These are phyloP conservation scores for Marcusenius ussheri DNA, from an alignment of 2,113 vertebrate species.

Conservation along the genomic window DNA sequence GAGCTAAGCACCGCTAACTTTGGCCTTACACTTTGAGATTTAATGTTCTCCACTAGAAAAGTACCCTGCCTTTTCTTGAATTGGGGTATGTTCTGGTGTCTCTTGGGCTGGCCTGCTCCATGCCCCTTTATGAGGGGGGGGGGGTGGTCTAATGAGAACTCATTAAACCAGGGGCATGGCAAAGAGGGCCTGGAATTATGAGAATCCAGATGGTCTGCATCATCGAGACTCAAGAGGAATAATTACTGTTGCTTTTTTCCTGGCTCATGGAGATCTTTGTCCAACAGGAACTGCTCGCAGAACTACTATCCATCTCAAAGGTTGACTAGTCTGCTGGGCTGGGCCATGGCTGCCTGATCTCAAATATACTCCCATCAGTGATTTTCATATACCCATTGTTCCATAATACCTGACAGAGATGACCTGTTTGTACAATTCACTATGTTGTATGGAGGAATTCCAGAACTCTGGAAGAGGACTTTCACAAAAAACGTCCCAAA, in stretches of 20 bases:
- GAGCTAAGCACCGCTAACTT: not conserved
- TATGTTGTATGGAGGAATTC: not conserved
- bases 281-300: slow-evolving; percentile 16
- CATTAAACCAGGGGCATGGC: slow-evolving; percentile 9
- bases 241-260: slow-evolving; percentile 1
- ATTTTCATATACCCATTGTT: not conserved
- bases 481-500: not conserved
- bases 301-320: not conserved
- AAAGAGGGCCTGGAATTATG: slow-evolving; percentile 18
- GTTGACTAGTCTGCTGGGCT: not conserved
- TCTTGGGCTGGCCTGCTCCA: not conserved
- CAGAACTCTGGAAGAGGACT: not conserved
- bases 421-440: not conserved
- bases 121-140: not conserved
- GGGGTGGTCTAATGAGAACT: slow-evolving; percentile 5
- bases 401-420: not conserved
- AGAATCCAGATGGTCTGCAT: slow-evolving; percentile 26
- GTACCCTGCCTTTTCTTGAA: not conserved
- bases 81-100: not conserved
- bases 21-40: not conserved
- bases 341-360: not conserved
- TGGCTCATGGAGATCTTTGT: slow-evolving; percentile 19
- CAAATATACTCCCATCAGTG: not conserved
- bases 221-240: slow-evolving; percentile 12
- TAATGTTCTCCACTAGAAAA: not conserved